Evolutionary conservation across 2,888 invertebrate species (phyloP).

Genomic region (Philhelius pedissequus): DNA sequence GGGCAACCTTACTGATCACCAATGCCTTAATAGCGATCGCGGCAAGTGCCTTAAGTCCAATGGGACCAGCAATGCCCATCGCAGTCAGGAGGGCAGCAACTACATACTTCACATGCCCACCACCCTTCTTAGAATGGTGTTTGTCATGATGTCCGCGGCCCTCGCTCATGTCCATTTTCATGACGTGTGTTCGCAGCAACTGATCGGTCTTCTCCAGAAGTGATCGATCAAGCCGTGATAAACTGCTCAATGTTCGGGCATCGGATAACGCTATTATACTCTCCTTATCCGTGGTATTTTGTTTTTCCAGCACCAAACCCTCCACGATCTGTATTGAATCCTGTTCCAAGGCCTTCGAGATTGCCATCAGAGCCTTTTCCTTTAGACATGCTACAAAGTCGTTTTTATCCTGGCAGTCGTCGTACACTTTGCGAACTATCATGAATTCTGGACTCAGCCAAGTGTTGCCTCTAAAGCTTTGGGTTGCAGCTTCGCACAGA

Average conservation of each 20-base stretch:
- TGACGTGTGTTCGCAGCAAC: conserved; percentile 83
- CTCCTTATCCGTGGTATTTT: conserved; percentile 80
- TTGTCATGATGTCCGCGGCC: conserved; percentile 71
- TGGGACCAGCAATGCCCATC: conserved; percentile 85
- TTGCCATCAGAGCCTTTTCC: conserved; percentile 82
- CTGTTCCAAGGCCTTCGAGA: conserved; percentile 82
- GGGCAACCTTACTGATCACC: conserved; percentile 86
- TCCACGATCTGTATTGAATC: conserved; percentile 83
- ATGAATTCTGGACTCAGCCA: conserved; percentile 81
- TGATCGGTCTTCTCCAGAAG: conserved; percentile 80
- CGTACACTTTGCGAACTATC: conserved; percentile 82
- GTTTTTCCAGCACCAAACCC: conserved; percentile 82
- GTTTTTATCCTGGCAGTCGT: conserved; percentile 82
- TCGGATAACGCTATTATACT: conserved; percentile 79
- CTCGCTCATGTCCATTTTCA: conserved; percentile 82
- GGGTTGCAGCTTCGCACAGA: conserved; percentile 43
- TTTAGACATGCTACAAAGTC: conserved; percentile 83
- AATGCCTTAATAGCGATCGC: conserved; percentile 86
- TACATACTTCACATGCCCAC: conserved; percentile 80
- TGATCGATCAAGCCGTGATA: conserved; percentile 81
- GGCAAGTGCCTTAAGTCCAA: conserved; percentile 85
- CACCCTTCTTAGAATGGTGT: conserved; percentile 78
- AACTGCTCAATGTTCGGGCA: conserved; percentile 81
- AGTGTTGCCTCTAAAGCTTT: conserved; percentile 26
- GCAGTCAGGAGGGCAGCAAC: conserved; percentile 83